Evolutionary conservation across 23 tunicate species (phyloP).

Genomic region (Botrylloides violaceus): DNA sequence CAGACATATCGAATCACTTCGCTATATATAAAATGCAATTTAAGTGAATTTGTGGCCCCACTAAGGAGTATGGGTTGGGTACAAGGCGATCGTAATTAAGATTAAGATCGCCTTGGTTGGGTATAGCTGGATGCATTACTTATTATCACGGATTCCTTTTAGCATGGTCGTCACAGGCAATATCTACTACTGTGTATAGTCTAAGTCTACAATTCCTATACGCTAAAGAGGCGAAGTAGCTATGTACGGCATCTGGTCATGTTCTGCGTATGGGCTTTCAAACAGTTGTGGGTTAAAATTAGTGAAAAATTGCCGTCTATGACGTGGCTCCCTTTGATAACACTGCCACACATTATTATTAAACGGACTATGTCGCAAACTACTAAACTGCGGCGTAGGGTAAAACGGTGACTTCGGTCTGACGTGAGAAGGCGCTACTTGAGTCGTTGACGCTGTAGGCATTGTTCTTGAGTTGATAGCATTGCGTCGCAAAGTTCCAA

Average conservation of each 20-base stretch:
- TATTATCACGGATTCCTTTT: too few relatives aligned
- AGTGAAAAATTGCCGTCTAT: background rate
- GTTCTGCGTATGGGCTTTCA: background rate
- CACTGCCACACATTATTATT: background rate
- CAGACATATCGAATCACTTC: too few relatives aligned
- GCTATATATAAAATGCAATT: too few relatives aligned
- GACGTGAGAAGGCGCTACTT: background rate
- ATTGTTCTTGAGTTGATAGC: background rate
- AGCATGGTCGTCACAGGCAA: too few relatives aligned
- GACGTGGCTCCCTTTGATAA: background rate
- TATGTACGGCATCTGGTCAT: background rate
- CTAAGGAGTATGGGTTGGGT: too few relatives aligned
- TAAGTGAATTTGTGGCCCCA: too few relatives aligned
- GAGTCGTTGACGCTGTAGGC: too few relatives aligned
- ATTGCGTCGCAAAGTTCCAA: background rate
- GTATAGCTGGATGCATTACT: too few relatives aligned
- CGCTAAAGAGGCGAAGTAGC: background rate
- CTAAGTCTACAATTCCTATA: too few relatives aligned
- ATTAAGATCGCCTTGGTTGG: too few relatives aligned
- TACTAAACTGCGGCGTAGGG: background rate
- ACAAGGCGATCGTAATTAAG: too few relatives aligned
- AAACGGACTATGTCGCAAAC: background rate
- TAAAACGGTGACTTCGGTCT: background rate
- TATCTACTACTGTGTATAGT: too few relatives aligned
- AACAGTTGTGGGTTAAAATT: background rate